These are phyloP conservation scores for Melinaea marsaeus DNA, from an alignment of 2,888 invertebrate species.

Conservation along the genomic window DNA sequence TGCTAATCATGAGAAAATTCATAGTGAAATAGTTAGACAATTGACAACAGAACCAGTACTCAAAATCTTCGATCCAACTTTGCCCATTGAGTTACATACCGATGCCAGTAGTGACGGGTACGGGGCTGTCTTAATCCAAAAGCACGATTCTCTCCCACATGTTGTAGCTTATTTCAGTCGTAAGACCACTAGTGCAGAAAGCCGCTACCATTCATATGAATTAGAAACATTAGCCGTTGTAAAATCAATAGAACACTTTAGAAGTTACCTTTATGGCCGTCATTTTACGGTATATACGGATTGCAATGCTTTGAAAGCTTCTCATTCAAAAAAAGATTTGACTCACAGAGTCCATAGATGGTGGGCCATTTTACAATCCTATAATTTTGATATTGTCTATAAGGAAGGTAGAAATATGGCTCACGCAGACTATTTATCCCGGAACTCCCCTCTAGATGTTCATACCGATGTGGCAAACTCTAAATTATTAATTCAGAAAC, in stretches of 20 bases:
- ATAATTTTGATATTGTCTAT: conserved; percentile 33
- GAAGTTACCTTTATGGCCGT: conserved; percentile 19
- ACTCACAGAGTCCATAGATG: conserved; percentile 36
- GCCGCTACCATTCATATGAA: conserved; percentile 35
- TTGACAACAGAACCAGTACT: too few relatives aligned
- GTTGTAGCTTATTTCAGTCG: too few relatives aligned
- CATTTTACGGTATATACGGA: conserved; percentile 18
- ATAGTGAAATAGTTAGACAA: conserved; percentile 8
- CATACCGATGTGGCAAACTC: too few relatives aligned
- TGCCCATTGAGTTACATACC: too few relatives aligned
- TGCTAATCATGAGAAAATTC: background rate
- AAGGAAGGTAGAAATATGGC: conserved; percentile 31
- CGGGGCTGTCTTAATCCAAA: too few relatives aligned
- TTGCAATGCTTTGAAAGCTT: conserved; percentile 24
- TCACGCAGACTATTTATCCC: conserved; percentile 34
- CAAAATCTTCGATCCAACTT: too few relatives aligned
- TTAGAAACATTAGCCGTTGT: conserved; percentile 37
- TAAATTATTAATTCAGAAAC: conserved; percentile 3
- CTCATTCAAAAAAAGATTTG: conserved; percentile 34
- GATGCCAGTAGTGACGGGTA: too few relatives aligned
- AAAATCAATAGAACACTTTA: conserved; percentile 26
- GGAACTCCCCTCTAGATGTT: conserved; percentile 21
- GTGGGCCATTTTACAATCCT: conserved; percentile 36
- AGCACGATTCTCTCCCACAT: too few relatives aligned
- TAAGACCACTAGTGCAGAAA: conserved; percentile 12